Conservation (phyloP, 2,113 vertebrate genomes). For the Rousettus leschenaultii region DNA sequence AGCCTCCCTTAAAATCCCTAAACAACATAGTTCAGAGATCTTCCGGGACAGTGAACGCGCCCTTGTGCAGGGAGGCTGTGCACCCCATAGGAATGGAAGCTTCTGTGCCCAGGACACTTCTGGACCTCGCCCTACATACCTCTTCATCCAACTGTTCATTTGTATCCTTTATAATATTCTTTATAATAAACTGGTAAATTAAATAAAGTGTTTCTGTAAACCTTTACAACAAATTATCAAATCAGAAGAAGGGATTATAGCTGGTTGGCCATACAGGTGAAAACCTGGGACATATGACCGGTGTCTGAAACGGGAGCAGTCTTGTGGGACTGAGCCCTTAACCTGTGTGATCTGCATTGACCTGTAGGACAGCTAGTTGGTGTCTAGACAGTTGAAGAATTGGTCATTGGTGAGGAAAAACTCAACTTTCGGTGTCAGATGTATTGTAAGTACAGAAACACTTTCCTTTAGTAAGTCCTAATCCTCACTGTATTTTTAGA, state of each 20-base stretch:
- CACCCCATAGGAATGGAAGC: background rate
- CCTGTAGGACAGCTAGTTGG: background rate
- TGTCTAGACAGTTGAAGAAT: background rate
- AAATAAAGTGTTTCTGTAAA: background rate
- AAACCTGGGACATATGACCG: background rate
- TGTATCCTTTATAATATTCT: background rate
- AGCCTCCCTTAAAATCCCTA: background rate
- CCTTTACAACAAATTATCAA: background rate
- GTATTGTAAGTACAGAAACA: background rate
- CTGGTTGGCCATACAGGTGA: background rate
- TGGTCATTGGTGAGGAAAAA: background rate
- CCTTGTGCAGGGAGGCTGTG: background rate
- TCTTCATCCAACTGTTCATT: background rate
- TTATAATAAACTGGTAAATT: background rate
- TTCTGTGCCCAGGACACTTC: background rate
- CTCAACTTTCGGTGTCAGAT: background rate
- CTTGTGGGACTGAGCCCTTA: background rate
- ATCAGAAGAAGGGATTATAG: background rate
- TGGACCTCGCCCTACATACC: background rate
- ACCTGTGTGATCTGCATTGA: background rate
- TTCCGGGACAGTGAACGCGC: background rate
- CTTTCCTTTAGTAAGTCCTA: background rate
- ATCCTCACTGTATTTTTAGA: background rate
- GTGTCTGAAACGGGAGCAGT: background rate
- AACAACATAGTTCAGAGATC: background rate